Percentiles rank a stretch among this genome's conserved stretches.
phyloP scores from a whole-genome alignment of 2,113 vertebrate species.

The Callocephalon fimbriatum region DNA sequence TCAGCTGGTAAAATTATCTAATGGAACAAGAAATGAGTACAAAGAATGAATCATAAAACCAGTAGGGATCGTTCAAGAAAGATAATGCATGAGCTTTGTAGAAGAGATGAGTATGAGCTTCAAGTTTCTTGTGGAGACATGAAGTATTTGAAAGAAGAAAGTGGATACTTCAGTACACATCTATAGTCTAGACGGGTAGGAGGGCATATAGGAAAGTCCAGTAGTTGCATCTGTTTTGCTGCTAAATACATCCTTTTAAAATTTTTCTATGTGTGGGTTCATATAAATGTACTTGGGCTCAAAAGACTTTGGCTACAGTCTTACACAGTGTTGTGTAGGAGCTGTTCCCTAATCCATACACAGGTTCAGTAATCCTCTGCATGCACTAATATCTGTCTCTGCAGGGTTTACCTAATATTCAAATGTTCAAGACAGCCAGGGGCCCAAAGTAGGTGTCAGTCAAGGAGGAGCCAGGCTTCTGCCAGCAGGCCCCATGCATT shows the following conservation, averaged over 20 bases:
- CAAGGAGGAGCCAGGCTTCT: not conserved
- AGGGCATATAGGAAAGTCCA: not conserved
- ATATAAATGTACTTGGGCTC: not conserved
- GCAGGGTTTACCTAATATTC: rapidly evolving
- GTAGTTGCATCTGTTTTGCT: not conserved
- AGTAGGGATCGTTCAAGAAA: not conserved
- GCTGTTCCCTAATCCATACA: rapidly evolving
- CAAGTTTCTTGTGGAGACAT: not conserved
- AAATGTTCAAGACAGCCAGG: not conserved
- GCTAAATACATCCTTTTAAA: not conserved
- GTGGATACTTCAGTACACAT: not conserved
- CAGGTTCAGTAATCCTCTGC: not conserved
- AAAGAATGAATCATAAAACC: not conserved
- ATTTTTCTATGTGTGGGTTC: rapidly evolving
- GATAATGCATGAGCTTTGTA: not conserved
- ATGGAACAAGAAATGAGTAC: not conserved
- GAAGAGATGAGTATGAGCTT: not conserved
- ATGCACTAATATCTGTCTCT: not conserved
- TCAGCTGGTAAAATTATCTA: not conserved
- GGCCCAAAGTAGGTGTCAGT: not conserved
- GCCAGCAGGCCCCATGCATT: not conserved
- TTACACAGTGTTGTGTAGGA: not conserved
- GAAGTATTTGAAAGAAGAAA: not conserved
- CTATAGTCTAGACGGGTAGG: not conserved
- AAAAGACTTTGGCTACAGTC: not conserved